Conservation (phyloP, 2,113 vertebrate genomes). For the Gracilinanus agilis region DNA sequence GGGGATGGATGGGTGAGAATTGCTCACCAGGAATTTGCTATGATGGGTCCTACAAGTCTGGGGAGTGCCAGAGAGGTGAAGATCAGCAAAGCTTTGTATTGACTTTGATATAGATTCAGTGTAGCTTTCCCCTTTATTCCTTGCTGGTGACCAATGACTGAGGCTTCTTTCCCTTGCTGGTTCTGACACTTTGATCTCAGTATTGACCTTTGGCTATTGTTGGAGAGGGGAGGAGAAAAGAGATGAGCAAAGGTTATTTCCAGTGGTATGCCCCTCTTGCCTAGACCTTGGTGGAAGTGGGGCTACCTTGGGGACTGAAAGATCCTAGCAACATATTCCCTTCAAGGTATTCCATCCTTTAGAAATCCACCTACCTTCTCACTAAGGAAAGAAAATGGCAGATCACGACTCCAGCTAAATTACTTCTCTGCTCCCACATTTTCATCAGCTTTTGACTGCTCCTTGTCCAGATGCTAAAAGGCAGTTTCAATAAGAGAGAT, state of each 20-base stretch:
- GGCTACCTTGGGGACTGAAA: not conserved
- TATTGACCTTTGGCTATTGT: constrained; percentile 50
- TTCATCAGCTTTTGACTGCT: not conserved
- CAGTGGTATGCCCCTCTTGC: not conserved
- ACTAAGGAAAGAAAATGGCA: not conserved
- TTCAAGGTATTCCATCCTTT: not conserved
- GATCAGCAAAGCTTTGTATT: constrained; percentile 43
- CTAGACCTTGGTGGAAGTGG: not conserved
- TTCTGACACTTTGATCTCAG: not conserved
- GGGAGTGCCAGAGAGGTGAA: not conserved
- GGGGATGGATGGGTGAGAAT: not conserved
- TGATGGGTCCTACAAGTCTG: not conserved
- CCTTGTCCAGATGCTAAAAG: not conserved
- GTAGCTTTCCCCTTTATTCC: constrained; percentile 54
- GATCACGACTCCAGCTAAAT: not conserved
- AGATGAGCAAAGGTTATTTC: not conserved
- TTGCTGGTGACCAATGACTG: constrained; percentile 36
- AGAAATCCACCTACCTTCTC: not conserved
- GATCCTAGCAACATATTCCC: not conserved
- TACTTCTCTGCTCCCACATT: not conserved
- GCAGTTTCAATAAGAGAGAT: not conserved
- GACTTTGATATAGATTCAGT: constrained; percentile 53
- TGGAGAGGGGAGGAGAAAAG: not conserved
- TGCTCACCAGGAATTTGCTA: not conserved
- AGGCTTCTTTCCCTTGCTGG: constrained; percentile 33